phyloP scores from a whole-genome alignment of 2,888 invertebrate genomes.

The Nasonia oneida region DNA sequence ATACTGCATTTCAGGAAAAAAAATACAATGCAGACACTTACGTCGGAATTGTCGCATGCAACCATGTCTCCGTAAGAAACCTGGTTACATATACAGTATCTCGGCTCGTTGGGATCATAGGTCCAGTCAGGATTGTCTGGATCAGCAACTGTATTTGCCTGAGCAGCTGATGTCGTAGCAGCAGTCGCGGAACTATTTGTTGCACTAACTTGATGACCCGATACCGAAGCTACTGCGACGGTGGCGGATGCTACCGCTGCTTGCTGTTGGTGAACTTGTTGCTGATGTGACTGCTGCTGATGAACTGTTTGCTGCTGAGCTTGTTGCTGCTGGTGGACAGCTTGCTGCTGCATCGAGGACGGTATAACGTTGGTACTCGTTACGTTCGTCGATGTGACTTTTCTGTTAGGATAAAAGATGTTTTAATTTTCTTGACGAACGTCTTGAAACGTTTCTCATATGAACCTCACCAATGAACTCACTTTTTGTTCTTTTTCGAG shows the following conservation, averaged over 20 bases:
- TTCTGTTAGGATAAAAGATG: constrained; percentile 68
- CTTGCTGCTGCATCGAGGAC: constrained; percentile 72
- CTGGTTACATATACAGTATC: constrained; percentile 98
- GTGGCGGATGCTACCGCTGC: constrained; percentile 8
- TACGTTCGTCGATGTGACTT: constrained; percentile 74
- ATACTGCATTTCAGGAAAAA: constrained; percentile 26
- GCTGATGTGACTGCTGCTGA: constrained; percentile 50
- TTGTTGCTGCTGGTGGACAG: constrained; percentile 68
- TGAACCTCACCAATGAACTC: constrained; percentile 49
- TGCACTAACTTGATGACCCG: not conserved
- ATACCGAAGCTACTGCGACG: constrained; percentile 4
- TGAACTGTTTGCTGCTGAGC: constrained; percentile 52
- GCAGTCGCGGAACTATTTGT: not conserved
- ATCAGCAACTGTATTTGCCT: constrained; percentile 78
- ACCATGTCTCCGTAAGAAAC: constrained; percentile 99
- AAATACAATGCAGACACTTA: constrained; percentile 79
- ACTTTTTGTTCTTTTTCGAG: constrained; percentile 85
- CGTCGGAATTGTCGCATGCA: constrained; percentile 98
- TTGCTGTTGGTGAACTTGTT: constrained; percentile 31
- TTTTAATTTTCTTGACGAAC: not conserved
- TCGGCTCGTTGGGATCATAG: constrained; percentile 97
- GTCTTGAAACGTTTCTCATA: not conserved
- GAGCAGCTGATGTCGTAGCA: constrained; percentile 25
- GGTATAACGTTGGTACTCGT: constrained; percentile 75
- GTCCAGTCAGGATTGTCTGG: constrained; percentile 91